phyloP scores from a whole-genome alignment of 2,113 vertebrate genomes.

The Aegotheles bennettii region DNA sequence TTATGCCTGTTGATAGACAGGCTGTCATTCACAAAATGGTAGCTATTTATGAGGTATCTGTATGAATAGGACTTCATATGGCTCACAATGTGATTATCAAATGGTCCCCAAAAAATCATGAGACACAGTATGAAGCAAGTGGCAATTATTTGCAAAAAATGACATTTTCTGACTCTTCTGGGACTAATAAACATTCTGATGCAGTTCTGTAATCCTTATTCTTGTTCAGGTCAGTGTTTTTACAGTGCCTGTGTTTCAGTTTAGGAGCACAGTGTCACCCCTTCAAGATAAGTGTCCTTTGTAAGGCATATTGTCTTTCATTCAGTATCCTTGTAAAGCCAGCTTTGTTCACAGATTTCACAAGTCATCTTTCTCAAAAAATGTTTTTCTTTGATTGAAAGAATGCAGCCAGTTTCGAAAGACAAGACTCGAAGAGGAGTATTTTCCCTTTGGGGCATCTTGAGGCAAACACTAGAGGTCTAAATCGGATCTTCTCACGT shows the following conservation, averaged over 20 bases:
- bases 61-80: constrained; percentile 88
- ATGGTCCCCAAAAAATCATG: constrained; percentile 81
- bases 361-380: constrained; percentile 26
- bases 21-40: constrained; percentile 83
- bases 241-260: neutral
- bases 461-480: neutral
- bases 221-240: constrained; percentile 34
- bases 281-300: constrained; percentile 39
- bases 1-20: constrained; percentile 72
- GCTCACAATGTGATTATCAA: constrained; percentile 81
- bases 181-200: constrained; percentile 84
- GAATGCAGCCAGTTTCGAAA: neutral
- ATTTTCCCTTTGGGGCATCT: constrained; percentile 10
- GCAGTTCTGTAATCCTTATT: constrained; percentile 23
- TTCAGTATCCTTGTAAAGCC: neutral
- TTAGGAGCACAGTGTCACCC: neutral
- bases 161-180: constrained; percentile 81
- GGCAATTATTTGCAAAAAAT: constrained; percentile 79
- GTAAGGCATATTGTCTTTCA: constrained; percentile 23
- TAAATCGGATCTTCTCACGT: neutral
- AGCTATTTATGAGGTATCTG: constrained; percentile 90
- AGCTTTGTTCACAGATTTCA: constrained; percentile 16
- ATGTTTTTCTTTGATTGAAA: neutral
- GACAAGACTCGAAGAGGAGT: neutral
- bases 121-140: constrained; percentile 81